Evolutionary conservation across 2,113 vertebrate species (phyloP).

Genomic region (Capreolus pygargus): DNA sequence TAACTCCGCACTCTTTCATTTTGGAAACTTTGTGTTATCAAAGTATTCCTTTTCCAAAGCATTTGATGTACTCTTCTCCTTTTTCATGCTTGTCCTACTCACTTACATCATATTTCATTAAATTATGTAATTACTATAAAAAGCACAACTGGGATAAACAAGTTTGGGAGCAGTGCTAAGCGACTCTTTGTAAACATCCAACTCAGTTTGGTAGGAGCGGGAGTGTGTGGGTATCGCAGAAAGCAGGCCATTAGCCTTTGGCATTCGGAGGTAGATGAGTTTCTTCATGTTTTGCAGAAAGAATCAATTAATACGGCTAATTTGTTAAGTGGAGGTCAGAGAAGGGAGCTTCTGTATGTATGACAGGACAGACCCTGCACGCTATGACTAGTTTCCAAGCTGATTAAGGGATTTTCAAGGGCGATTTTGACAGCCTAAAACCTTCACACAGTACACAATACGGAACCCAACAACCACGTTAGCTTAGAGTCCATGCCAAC

Average conservation of each 20-base stretch:
- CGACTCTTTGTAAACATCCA: neutral
- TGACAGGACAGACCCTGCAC: neutral
- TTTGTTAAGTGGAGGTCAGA: neutral
- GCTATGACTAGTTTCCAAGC: neutral
- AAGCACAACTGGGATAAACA: neutral
- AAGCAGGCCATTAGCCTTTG: neutral
- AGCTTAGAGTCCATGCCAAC: neutral
- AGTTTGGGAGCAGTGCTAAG: neutral
- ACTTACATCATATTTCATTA: conserved; percentile 7
- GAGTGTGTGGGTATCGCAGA: accelerated
- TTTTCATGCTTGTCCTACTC: neutral
- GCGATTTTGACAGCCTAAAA: neutral
- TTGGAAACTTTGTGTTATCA: neutral
- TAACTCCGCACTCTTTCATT: neutral
- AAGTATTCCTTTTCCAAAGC: neutral
- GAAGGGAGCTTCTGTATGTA: neutral
- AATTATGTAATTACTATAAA: conserved; percentile 13
- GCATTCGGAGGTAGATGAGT: accelerated
- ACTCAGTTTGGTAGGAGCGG: neutral
- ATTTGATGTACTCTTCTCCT: neutral
- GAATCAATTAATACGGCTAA: neutral
- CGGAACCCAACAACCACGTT: neutral
- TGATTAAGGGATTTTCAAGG: neutral
- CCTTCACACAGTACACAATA: neutral
- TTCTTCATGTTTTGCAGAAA: neutral